These are phyloP conservation scores for Nematopogon swammerdamellus DNA, from an alignment of 2,888 invertebrate species.

Conservation along the genomic window DNA sequence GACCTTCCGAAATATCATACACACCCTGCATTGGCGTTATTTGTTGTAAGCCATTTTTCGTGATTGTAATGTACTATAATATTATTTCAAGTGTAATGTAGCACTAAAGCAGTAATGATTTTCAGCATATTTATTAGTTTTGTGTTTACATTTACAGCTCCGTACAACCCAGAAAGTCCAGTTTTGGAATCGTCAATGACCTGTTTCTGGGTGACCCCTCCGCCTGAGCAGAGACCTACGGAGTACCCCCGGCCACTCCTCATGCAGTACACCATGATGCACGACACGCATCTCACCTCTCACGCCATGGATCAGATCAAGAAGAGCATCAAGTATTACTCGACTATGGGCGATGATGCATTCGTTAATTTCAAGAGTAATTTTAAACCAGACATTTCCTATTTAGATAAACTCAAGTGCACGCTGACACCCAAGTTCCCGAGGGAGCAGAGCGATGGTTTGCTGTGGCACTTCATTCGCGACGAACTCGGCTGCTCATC, in stretches of 20 bases:
- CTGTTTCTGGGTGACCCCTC: conserved; percentile 95
- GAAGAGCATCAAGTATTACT: conserved; percentile 81
- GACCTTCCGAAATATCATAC: conserved; percentile 86
- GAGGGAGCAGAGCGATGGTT: conserved; percentile 71
- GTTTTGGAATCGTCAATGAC: conserved; percentile 80
- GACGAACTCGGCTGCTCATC: conserved; percentile 68
- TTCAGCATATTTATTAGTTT: no score
- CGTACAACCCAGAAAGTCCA: conserved; percentile 76
- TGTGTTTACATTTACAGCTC: conserved; percentile 61
- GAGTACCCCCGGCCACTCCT: conserved; percentile 92
- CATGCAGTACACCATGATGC: conserved; percentile 79
- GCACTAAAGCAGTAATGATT: no score
- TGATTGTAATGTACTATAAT: no score
- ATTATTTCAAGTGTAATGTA: conserved; percentile 5
- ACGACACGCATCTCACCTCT: conserved; percentile 77
- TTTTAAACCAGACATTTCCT: conserved; percentile 70
- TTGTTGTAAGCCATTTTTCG: conserved; percentile 70
- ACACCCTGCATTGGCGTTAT: conserved; percentile 91
- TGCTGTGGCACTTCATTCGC: conserved; percentile 75
- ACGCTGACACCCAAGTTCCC: conserved; percentile 80
- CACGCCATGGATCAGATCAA: conserved; percentile 85
- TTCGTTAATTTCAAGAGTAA: conserved; percentile 52
- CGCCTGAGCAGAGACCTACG: conserved; percentile 86
- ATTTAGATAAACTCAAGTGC: conserved; percentile 81
- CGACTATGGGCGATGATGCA: conserved; percentile 48